Base-by-base conservation (phyloP, 2,113 vertebrate species). In the Paramisgurnus dabryanus region DNA sequence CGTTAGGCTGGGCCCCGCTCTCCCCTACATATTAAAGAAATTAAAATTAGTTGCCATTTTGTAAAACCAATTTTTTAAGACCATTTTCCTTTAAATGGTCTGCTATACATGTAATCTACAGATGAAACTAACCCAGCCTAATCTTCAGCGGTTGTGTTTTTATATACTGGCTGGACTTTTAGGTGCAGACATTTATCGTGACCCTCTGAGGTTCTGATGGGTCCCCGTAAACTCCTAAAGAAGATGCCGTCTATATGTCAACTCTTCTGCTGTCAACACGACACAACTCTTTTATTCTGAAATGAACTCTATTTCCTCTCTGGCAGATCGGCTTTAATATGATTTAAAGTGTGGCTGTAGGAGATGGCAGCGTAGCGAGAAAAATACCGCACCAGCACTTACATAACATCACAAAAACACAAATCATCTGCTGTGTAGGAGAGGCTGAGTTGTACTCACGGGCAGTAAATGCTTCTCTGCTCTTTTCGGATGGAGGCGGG, bases 371-470 rank as follows among this genome's bases (percentile, higher is more conserved):
- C 60, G 43, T 45, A 43, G 39, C 18, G 70, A 73, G 55, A 64
- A 64, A 75, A 75, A 75, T 50, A 75, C 58, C 60, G 13, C 27
- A 41, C 73, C 60, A 64, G 73, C 41, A 47, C 73, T 75, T 75
- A 75, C 43, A 64, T 75, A 75, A 75, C 58, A 75, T 75, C 75
- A 77, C 61, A 77, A 47, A 77, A 50, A 67, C 75, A 77, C 75
- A 77, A 65, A 77, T 66, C 75, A 77, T 61, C 34, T 11, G 64
- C 40, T 65, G 34, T 40, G 41, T 15, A 22, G 18, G n/a, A 82
- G 47, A 76, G 67, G 41, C 67, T 61, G 39, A 60, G 57, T 15
- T 78, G 82, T 88, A 91, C 91, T 91, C 87, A 92, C 91, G 82
- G 87, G 80, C 82, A 84, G 82, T 84, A 86, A 85, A 71, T 53